Conservation (phyloP, 2,797 vertebrate genomes). For the Danio jaintianensis region DNA sequence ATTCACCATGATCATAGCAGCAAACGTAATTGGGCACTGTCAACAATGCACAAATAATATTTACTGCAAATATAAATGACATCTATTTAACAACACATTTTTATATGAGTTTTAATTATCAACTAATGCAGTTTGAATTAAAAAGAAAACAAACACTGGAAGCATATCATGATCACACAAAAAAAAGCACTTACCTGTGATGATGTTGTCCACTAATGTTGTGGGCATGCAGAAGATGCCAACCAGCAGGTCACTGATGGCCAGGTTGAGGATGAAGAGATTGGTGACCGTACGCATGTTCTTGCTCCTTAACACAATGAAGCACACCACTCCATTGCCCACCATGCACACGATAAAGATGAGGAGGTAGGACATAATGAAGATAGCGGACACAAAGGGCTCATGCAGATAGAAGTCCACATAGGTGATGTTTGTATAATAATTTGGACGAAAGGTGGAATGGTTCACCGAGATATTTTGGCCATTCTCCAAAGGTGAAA, state of each 20-base stretch:
- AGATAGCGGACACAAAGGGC: constrained; percentile 82
- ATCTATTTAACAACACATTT: neutral
- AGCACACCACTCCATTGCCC: constrained; percentile 89
- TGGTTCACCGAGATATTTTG: constrained; percentile 56
- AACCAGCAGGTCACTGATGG: constrained; percentile 91
- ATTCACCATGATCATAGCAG: neutral
- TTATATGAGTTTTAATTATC: neutral
- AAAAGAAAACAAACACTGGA: too few species aligned
- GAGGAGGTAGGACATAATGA: constrained; percentile 88
- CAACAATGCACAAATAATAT: neutral
- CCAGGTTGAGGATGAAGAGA: constrained; percentile 93
- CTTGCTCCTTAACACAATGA: constrained; percentile 83
- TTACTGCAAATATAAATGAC: neutral
- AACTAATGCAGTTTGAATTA: neutral
- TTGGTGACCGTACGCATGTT: constrained; percentile 92
- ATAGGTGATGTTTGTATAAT: constrained; percentile 80
- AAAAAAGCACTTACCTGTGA: constrained; percentile 80
- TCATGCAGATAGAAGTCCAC: constrained; percentile 90
- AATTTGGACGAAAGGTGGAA: constrained; percentile 52
- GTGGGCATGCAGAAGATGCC: constrained; percentile 96
- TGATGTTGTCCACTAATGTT: constrained; percentile 92
- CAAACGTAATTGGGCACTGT: neutral
- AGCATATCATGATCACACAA: neutral
- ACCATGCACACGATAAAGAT: constrained; percentile 93
- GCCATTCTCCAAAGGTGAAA: constrained; percentile 6